Conservation (phyloP, 2,797 vertebrate species). For the Pseudomugil tenellus region DNA sequence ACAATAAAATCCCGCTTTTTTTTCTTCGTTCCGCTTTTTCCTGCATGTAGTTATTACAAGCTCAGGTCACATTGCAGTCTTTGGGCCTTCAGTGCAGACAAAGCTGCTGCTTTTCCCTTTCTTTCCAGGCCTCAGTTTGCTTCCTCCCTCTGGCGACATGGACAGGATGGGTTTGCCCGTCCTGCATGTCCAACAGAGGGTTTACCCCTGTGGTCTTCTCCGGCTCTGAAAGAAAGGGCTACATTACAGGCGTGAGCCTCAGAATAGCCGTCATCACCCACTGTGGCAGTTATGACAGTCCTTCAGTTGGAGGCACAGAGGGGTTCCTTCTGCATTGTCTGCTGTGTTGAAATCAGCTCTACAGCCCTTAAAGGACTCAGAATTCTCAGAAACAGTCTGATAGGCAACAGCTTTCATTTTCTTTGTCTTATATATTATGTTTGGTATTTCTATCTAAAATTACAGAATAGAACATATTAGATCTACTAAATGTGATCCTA, state of each 20-base stretch:
- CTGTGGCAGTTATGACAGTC: not conserved
- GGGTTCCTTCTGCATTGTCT: not conserved
- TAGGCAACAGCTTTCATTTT: not conserved
- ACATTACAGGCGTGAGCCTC: not conserved
- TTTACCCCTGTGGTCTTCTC: not conserved
- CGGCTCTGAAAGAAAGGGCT: not conserved
- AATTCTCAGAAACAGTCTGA: not conserved
- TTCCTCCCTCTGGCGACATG: not conserved
- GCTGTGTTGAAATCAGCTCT: not conserved
- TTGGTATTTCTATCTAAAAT: too few species aligned
- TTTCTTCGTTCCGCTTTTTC: too few species aligned
- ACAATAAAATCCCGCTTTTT: too few species aligned
- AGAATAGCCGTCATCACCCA: conserved; percentile 1
- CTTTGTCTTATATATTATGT: not conserved
- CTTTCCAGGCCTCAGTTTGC: not conserved
- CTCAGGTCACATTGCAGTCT: too few species aligned
- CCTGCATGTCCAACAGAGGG: not conserved
- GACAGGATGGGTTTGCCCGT: not conserved
- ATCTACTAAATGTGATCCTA: too few species aligned
- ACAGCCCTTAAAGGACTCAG: not conserved
- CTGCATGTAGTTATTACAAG: too few species aligned
- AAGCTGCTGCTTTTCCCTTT: not conserved
- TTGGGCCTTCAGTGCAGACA: not conserved
- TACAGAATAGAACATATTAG: too few species aligned
- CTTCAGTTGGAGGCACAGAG: not conserved